Conservation (phyloP, 2,888 invertebrate genomes). For the Drosophila demipolita region DNA sequence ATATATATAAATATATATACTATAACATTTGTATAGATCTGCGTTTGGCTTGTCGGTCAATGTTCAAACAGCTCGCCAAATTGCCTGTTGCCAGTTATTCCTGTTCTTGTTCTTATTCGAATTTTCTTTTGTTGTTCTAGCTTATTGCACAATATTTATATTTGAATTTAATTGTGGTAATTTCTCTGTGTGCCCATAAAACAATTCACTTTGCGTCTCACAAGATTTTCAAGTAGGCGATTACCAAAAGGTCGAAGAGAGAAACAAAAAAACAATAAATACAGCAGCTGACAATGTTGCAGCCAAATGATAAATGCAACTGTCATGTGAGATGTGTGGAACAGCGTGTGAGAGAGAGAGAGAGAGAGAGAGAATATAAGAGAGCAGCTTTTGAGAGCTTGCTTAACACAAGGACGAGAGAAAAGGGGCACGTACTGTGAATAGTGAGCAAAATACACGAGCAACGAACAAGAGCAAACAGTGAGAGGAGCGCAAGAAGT, state of each 20-base stretch:
- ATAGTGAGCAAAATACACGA: background rate
- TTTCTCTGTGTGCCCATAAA: constrained; percentile 19
- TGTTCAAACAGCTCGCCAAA: constrained; percentile 58
- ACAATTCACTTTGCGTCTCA: constrained; percentile 22
- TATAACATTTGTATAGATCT: constrained; percentile 2
- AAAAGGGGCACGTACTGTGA: background rate
- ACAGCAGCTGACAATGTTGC: constrained; percentile 14
- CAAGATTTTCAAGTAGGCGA: constrained; percentile 1
- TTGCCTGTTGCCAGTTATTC: constrained; percentile 47
- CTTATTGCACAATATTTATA: constrained; percentile 73
- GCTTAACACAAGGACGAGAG: background rate
- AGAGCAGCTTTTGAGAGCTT: constrained; percentile 2
- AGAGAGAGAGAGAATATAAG: background rate
- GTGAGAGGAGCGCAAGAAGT: too few species aligned
- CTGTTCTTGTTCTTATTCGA: constrained; percentile 11
- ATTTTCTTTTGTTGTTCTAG: constrained; percentile 31
- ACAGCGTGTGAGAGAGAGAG: background rate
- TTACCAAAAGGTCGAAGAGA: background rate
- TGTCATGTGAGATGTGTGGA: background rate
- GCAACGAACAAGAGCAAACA: too few species aligned
- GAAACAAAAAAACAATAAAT: background rate
- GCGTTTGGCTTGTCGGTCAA: constrained; percentile 59
- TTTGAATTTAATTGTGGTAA: constrained; percentile 66
- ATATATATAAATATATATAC: background rate
- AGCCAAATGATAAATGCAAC: constrained; percentile 2